Percentiles rank a stretch among this genome's conserved stretches.
Evolutionary conservation across 2,797 vertebrate species (phyloP).

Genomic region (Cuniculus paca): DNA sequence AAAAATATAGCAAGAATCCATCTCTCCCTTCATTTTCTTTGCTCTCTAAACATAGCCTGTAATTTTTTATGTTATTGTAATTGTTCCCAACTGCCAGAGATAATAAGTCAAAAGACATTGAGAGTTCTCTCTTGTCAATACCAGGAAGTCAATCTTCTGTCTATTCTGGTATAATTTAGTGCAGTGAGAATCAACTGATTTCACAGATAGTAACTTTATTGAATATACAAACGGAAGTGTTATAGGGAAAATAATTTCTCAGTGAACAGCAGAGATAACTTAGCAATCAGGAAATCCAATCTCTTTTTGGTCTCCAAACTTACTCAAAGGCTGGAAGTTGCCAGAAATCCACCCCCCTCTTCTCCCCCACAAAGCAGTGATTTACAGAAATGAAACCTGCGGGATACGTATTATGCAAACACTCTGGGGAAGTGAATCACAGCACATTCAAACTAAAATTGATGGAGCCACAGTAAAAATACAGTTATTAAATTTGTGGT

Average conservation of each 20-base stretch:
- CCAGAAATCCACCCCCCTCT: conserved; percentile 35
- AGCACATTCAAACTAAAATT: conserved; percentile 68
- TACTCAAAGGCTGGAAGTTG: conserved; percentile 69
- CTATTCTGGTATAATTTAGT: conserved; percentile 85
- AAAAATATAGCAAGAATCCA: conserved; percentile 56
- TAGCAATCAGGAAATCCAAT: conserved; percentile 87
- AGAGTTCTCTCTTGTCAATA: conserved; percentile 86
- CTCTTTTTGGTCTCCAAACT: conserved; percentile 83
- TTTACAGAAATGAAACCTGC: conserved; percentile 81
- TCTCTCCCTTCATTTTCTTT: conserved; percentile 79
- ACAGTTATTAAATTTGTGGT: conserved; percentile 79
- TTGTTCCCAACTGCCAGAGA: conserved; percentile 84
- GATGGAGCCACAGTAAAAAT: conserved; percentile 77
- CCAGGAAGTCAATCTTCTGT: conserved; percentile 86
- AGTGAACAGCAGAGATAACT: conserved; percentile 85
- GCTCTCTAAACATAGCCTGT: conserved; percentile 76
- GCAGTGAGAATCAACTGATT: conserved; percentile 88
- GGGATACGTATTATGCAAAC: conserved; percentile 80
- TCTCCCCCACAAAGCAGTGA: conserved; percentile 72
- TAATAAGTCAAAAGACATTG: conserved; percentile 83
- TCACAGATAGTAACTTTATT: conserved; percentile 88
- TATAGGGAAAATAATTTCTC: conserved; percentile 84
- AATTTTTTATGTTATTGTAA: conserved; percentile 83
- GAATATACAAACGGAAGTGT: conserved; percentile 87
- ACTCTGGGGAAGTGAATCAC: conserved; percentile 67